Conservation (phyloP, 2,113 vertebrate genomes). For the Caranx melampygus region DNA sequence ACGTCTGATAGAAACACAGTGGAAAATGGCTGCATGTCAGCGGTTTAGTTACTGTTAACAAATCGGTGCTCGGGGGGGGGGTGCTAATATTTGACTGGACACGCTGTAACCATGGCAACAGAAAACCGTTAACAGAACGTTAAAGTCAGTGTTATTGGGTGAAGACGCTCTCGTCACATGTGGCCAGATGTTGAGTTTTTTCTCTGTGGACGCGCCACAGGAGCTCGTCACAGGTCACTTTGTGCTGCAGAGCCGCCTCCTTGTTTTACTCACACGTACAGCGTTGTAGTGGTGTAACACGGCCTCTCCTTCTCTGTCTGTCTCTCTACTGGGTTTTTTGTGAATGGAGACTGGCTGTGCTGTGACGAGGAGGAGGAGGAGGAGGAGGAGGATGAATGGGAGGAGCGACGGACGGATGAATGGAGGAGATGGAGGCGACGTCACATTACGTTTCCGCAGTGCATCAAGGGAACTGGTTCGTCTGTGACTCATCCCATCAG, state of each 20-base stretch:
- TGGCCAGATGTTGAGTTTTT: neutral
- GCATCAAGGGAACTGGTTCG: conserved; percentile 85
- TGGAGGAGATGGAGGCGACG: conserved; percentile 72
- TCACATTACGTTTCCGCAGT: conserved; percentile 86
- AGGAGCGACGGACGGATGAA: conserved; percentile 52
- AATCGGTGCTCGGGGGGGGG: conserved; percentile 48
- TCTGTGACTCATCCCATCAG: conserved; percentile 85
- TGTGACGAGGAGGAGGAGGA: conserved; percentile 61
- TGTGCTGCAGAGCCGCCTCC: neutral
- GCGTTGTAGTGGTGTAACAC: conserved; percentile 6
- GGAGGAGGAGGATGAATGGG: conserved; percentile 63
- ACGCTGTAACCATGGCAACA: conserved; percentile 69
- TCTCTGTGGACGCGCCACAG: neutral
- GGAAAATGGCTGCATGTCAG: conserved; percentile 38
- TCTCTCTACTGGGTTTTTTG: conserved; percentile 56
- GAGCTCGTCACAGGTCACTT: too few relatives aligned
- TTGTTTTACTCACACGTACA: too few relatives aligned
- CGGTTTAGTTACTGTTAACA: conserved; percentile 55
- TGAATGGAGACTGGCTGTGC: conserved; percentile 75
- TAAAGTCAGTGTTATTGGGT: conserved; percentile 7
- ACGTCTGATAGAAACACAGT: too few relatives aligned
- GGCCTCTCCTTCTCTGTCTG: neutral
- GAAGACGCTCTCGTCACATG: neutral
- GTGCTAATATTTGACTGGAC: conserved; percentile 54
- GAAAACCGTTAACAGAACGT: conserved; percentile 41